phyloP scores from a whole-genome alignment of 2,113 vertebrate species.

The Cepphus grylle region DNA sequence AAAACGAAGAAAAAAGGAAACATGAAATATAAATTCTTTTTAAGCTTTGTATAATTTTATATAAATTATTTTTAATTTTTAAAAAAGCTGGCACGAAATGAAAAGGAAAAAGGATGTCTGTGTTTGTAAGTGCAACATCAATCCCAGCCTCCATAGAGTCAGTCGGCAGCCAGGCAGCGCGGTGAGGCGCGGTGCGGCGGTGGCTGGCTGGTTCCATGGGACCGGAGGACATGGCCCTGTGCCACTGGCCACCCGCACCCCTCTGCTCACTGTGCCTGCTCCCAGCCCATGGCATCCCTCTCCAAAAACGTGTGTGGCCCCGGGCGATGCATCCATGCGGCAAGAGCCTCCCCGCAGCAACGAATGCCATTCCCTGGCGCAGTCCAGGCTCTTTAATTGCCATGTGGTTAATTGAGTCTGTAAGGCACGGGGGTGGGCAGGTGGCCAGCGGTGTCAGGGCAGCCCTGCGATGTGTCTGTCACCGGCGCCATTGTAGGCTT shows the following conservation, averaged over 20 bases:
- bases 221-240: not conserved
- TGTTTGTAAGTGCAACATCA: not conserved
- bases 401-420: not conserved
- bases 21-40: not conserved
- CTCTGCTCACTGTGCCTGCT: not conserved
- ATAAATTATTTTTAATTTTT: not conserved
- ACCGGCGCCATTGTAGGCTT: not conserved
- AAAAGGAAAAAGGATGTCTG: not conserved
- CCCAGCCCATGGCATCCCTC: not conserved
- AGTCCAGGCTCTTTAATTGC: not conserved
- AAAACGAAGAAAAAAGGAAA: not conserved
- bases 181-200: rapidly evolving
- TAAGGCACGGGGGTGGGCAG: no score
- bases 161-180: no score
- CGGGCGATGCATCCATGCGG: rapidly evolving
- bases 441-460: not conserved
- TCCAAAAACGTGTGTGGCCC: not conserved
- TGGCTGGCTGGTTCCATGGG: not conserved
- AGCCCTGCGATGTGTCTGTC: not conserved
- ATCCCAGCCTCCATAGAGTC: not conserved
- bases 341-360: not conserved
- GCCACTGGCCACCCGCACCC: not conserved
- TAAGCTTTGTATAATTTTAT: not conserved
- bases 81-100: not conserved
- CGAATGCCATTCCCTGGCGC: not conserved